Evolutionary conservation across 1,140 invertebrate species (phyloP), one percentile per base, ranked within the genome.

Genomic region (Magallana angulata): DNA sequence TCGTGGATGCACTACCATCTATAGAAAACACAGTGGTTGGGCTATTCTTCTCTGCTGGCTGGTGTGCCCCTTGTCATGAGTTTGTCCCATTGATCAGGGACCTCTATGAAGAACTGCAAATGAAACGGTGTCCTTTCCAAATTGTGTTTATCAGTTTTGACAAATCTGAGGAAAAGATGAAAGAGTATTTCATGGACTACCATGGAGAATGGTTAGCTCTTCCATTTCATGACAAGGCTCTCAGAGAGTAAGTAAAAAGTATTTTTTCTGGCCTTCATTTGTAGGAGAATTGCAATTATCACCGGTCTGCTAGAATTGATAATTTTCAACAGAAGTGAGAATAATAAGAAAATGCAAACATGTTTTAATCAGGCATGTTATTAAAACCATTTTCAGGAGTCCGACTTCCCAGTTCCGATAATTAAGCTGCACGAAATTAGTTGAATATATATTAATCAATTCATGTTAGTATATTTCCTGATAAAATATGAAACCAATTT

Each of bases 61-160:
- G 95, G 95, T 96, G 95, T 86, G 94, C 95, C 1, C 95, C 95
- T 11, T 96, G 95, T 89, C 91, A 92, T 57, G 90, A 90, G 60
- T 96, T 96, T 89, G 95, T 95, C 8, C 95, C 95, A 6, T 84
- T 94, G 9, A 90, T 96, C 1, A 88, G 88, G 62, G 90, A 94
- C n/a, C 91, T 93, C 76, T 92, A 92, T 92, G 94, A 96, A 24
- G 96, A 96, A 85, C 96, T 97, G 76, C 95, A 96, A 85, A 80
- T 82, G 96, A 95, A 96, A 85, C 36, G 82, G 96, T 95, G 96
- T 60, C 96, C 92, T 95, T 97, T 90, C 93, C 97, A 90, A 96
- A 96, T 97, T 91, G 96, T 96, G 57, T 96, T 96, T 88, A 96
- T 97, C 30, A 96, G 96, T 18, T 95, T 96, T 87, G 96, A 97